phyloP scores from a whole-genome alignment of 2,888 invertebrate genomes.

The Mythimna ferrago region DNA sequence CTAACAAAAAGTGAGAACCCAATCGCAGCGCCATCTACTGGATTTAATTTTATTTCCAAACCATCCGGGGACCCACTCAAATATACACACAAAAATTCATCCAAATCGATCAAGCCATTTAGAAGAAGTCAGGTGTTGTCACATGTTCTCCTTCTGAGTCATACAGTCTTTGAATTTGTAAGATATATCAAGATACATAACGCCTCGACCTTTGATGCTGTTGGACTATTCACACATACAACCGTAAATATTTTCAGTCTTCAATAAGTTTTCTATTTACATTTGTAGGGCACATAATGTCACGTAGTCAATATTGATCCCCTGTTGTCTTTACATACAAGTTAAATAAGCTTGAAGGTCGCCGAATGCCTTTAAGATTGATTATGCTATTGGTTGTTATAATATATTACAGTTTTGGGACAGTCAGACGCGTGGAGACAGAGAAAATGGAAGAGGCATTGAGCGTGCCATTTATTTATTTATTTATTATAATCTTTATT shows the following conservation, averaged over 20 bases:
- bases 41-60: too few relatives aligned
- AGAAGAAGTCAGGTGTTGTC: too few relatives aligned
- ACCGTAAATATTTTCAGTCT: conserved; percentile 1
- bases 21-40: too few relatives aligned
- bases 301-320: conserved; percentile 47
- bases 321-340: conserved; percentile 57
- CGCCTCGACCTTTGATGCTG: not conserved
- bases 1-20: too few relatives aligned
- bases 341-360: conserved; percentile 67
- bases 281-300: conserved; percentile 26
- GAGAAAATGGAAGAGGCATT: conserved; percentile 44
- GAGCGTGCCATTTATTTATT: not conserved
- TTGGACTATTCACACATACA: not conserved
- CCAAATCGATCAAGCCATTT: too few relatives aligned
- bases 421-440: conserved; percentile 52
- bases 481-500: too few relatives aligned
- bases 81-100: too few relatives aligned
- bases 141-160: too few relatives aligned
- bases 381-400: conserved; percentile 70
- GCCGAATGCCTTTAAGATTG: conserved; percentile 66
- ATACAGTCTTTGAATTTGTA: too few relatives aligned
- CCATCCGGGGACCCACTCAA: too few relatives aligned
- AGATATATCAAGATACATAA: too few relatives aligned
- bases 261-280: not conserved
- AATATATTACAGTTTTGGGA: conserved; percentile 73